Percentiles rank a stretch among this genome's conserved stretches.
Evolutionary conservation across 2,797 vertebrate genomes (phyloP).

Genomic region (Eulemur albifrons): DNA sequence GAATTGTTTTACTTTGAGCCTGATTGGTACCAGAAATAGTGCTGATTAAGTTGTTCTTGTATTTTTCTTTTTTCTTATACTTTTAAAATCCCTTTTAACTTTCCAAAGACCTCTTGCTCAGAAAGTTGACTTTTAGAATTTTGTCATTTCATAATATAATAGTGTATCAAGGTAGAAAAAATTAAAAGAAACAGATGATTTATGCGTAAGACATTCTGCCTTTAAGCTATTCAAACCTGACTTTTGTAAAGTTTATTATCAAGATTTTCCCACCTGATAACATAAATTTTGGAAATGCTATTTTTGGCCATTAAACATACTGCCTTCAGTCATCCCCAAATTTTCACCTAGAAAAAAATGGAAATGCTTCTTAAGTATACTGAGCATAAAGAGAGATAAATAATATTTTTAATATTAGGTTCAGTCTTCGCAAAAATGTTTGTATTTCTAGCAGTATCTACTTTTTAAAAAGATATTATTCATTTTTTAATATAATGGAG

Average conservation of each 20-base stretch:
- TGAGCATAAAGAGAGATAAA: neutral
- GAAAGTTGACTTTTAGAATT: neutral
- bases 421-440: neutral
- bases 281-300: neutral
- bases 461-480: neutral
- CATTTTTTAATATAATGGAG: neutral
- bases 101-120: neutral
- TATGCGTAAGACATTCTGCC: neutral
- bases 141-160: neutral
- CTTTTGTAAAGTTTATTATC: neutral
- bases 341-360: neutral
- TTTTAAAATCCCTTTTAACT: slow-evolving; percentile 20
- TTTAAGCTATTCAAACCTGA: neutral
- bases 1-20: neutral
- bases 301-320: neutral
- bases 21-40: neutral
- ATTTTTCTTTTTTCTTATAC: neutral
- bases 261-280: neutral
- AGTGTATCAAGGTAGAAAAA: neutral
- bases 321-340: neutral
- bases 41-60: neutral
- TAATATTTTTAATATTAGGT: neutral
- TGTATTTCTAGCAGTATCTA: neutral
- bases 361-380: neutral
- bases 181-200: neutral